These are phyloP conservation scores for Grammomys surdaster DNA, from an alignment of 2,113 vertebrate species.

Conservation along the genomic window DNA sequence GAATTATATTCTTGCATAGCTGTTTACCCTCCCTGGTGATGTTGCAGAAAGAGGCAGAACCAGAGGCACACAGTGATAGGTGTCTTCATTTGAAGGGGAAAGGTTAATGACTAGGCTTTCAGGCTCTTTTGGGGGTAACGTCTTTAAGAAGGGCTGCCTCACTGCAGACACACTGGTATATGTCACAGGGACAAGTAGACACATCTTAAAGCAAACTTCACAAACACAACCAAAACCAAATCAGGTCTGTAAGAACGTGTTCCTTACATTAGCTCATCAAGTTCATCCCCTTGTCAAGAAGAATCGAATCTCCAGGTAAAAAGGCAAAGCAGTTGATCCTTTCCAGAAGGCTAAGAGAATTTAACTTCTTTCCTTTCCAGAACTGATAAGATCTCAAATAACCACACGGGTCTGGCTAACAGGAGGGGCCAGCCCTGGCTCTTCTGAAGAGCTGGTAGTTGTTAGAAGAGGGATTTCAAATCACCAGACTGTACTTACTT, in stretches of 20 bases:
- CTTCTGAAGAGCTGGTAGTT: constrained; percentile 37
- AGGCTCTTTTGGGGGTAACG: neutral
- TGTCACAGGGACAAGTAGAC: constrained; percentile 76
- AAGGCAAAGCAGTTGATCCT: constrained; percentile 69
- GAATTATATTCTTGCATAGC: neutral
- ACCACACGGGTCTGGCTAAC: neutral
- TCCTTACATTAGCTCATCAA: constrained; percentile 65
- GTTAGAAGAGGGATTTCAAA: constrained; percentile 46
- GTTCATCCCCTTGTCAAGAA: constrained; percentile 69
- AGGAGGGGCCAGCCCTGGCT: neutral
- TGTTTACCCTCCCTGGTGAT: neutral
- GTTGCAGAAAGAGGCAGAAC: neutral
- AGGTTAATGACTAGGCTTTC: constrained; percentile 51
- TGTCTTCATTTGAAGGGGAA: constrained; percentile 21
- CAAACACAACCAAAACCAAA: constrained; percentile 71
- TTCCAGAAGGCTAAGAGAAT: constrained; percentile 72
- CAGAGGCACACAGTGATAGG: neutral
- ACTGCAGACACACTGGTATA: constrained; percentile 38
- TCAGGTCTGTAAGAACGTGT: constrained; percentile 51
- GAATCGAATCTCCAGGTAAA: constrained; percentile 56
- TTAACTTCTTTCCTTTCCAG: constrained; percentile 67
- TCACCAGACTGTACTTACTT: neutral
- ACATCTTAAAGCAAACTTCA: constrained; percentile 76
- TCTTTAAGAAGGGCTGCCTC: constrained; percentile 58
- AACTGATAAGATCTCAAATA: constrained; percentile 72